These are phyloP conservation scores for Parasteatoda tepidariorum DNA, from an alignment of 1,140 invertebrate species.

Conservation along the genomic window DNA sequence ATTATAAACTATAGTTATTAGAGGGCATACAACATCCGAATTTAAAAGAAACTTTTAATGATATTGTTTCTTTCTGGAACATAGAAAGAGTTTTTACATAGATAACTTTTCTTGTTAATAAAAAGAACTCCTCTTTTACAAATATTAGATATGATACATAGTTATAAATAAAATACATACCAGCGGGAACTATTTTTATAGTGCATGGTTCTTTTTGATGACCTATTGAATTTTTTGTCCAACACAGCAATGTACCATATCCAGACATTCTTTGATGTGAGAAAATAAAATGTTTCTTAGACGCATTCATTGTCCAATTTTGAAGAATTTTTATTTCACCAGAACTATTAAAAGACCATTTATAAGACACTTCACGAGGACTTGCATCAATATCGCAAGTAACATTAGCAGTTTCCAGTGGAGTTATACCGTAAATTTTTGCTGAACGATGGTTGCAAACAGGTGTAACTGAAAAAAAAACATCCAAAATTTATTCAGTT, in stretches of 20 bases:
- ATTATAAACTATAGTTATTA: no score
- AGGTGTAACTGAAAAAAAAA: conserved; percentile 77
- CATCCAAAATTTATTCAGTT: no score
- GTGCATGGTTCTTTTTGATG: conserved; percentile 61
- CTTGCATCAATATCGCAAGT: conserved; percentile 90
- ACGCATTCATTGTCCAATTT: conserved; percentile 18
- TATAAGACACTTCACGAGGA: conserved; percentile 80
- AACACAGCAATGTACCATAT: conserved; percentile 63
- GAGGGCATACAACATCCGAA: no score
- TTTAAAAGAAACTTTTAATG: no score
- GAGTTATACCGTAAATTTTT: conserved; percentile 86
- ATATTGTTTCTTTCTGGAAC: no score
- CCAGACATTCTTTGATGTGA: conserved; percentile 35
- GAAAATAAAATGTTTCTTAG: conserved; percentile 38
- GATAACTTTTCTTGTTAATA: no score
- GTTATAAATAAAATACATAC: no score
- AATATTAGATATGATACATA: no score
- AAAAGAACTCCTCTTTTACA: no score
- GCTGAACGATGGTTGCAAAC: conserved; percentile 85
- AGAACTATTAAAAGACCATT: conserved; percentile 93
- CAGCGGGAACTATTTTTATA: conserved; percentile 41
- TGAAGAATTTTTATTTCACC: conserved; percentile 81
- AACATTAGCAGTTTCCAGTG: conserved; percentile 86
- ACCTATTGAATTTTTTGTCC: conserved; percentile 60
- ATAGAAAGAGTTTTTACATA: no score